Evolutionary conservation across 2,888 invertebrate genomes (phyloP).

Genomic region (Azorinus chamasolen): DNA sequence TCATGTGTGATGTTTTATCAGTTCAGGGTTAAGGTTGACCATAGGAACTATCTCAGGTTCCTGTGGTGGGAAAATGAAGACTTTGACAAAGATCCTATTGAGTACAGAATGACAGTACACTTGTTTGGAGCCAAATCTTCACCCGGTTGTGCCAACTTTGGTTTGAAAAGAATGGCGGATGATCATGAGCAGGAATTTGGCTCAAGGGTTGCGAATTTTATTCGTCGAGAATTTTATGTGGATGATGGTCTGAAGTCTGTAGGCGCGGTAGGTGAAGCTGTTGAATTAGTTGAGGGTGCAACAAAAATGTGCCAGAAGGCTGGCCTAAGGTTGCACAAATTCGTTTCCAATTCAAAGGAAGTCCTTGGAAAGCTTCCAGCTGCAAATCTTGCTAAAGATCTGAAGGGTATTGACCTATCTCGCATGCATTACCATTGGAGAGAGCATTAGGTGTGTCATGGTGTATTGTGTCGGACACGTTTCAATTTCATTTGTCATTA

Average conservation of each 20-base stretch:
- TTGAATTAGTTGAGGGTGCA: not conserved
- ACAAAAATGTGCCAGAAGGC: not conserved
- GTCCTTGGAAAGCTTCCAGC: slow-evolving; percentile 17
- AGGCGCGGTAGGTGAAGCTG: not conserved
- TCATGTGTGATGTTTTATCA: slow-evolving; percentile 54
- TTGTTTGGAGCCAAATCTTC: slow-evolving; percentile 61
- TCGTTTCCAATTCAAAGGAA: no score
- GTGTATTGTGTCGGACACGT: slow-evolving; percentile 49
- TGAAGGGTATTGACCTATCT: slow-evolving; percentile 8
- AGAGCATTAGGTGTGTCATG: slow-evolving; percentile 54
- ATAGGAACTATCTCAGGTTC: slow-evolving; percentile 50
- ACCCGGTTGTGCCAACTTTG: slow-evolving; percentile 53
- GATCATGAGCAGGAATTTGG: slow-evolving; percentile 29
- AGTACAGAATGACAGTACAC: slow-evolving; percentile 58
- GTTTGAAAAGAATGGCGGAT: slow-evolving; percentile 13
- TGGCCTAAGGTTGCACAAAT: slow-evolving; percentile 34
- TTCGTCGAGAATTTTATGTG: no score
- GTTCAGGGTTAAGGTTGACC: slow-evolving; percentile 31
- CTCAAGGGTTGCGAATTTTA: slow-evolving; percentile 10
- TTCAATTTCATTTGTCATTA: slow-evolving; percentile 41
- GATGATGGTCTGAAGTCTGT: slow-evolving; percentile 49
- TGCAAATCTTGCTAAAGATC: slow-evolving; percentile 1
- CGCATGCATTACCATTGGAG: slow-evolving; percentile 31
- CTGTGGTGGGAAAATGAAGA: slow-evolving; percentile 44
- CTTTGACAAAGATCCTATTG: slow-evolving; percentile 13